These are phyloP conservation scores for Chaetoderma sp. DNA, from an alignment of 2,888 invertebrate genomes.

Conservation along the genomic window DNA sequence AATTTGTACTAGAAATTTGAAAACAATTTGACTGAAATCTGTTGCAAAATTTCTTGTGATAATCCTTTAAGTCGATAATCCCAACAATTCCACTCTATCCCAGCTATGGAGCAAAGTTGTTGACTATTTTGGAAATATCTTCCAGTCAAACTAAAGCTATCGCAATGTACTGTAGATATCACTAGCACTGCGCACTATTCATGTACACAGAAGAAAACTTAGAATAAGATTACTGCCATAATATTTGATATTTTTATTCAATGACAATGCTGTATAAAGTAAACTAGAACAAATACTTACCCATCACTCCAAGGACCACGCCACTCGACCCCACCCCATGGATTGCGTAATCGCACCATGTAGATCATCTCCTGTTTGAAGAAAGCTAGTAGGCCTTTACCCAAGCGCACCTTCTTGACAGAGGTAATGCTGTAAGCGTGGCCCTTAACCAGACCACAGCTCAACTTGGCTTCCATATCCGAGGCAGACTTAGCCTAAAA, in stretches of 20 bases:
- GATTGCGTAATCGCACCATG: not conserved
- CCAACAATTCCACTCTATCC: conserved; percentile 74
- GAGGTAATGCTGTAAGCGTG: conserved; percentile 33
- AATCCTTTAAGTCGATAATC: too few species aligned
- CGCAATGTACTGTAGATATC: too few species aligned
- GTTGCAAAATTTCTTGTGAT: too few species aligned
- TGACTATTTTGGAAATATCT: too few species aligned
- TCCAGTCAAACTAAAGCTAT: too few species aligned
- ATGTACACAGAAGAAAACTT: conserved; percentile 7
- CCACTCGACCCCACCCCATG: conserved; percentile 9
- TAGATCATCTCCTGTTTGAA: conserved; percentile 70
- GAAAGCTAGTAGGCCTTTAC: conserved; percentile 58
- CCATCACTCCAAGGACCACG: conserved; percentile 1
- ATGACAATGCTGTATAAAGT: conserved; percentile 73
- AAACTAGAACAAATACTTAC: not conserved
- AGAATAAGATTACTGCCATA: too few species aligned
- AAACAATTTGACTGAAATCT: too few species aligned
- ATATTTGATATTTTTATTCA: too few species aligned
- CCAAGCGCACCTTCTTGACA: conserved; percentile 25
- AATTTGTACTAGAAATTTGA: too few species aligned
- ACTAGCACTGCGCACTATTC: not conserved
- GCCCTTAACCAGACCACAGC: conserved; percentile 22
- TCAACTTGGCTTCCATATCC: conserved; percentile 70
- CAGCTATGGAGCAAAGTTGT: too few species aligned
- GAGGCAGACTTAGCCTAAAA: conserved; percentile 54